Conservation (phyloP, 2,113 vertebrate species). For the Leuciscus idus region DNA sequence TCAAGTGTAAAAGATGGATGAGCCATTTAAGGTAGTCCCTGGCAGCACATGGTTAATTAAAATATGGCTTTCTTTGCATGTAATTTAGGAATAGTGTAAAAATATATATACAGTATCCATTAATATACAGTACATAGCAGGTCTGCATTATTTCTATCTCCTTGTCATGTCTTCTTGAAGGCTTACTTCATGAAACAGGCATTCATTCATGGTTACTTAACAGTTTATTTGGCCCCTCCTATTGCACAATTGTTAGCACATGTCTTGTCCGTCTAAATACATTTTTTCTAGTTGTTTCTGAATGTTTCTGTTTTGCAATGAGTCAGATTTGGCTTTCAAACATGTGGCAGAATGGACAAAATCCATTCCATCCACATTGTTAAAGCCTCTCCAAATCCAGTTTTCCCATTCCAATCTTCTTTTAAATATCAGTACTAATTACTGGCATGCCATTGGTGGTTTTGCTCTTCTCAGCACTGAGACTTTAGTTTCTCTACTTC, state of each 20-base stretch:
- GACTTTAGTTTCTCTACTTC: background rate
- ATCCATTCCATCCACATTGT: conserved; percentile 1
- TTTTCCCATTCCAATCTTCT: conserved; percentile 7
- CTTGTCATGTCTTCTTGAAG: conserved; percentile 34
- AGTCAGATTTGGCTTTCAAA: conserved; percentile 14
- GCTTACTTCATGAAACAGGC: conserved; percentile 64
- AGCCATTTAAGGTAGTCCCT: conserved; percentile 3
- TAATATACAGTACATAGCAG: conserved; percentile 51
- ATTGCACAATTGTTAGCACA: conserved; percentile 68
- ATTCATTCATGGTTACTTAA: conserved; percentile 65
- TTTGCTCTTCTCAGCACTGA: conserved; percentile 11
- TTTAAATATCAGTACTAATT: conserved; percentile 15
- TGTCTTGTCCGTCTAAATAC: conserved; percentile 63
- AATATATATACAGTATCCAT: conserved; percentile 57
- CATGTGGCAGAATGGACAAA: conserved; percentile 14
- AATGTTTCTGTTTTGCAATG: conserved; percentile 22
- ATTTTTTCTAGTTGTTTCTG: conserved; percentile 40
- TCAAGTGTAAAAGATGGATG: background rate
- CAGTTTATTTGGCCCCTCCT: conserved; percentile 63
- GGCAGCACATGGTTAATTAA: conserved; percentile 53
- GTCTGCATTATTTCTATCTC: conserved; percentile 31
- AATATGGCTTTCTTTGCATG: conserved; percentile 59
- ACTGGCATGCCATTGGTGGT: conserved; percentile 20
- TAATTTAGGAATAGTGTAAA: conserved; percentile 54
- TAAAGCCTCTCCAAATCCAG: background rate